phyloP scores from a whole-genome alignment of 1,140 invertebrate species.

The Anoplolepis gracilipes region DNA sequence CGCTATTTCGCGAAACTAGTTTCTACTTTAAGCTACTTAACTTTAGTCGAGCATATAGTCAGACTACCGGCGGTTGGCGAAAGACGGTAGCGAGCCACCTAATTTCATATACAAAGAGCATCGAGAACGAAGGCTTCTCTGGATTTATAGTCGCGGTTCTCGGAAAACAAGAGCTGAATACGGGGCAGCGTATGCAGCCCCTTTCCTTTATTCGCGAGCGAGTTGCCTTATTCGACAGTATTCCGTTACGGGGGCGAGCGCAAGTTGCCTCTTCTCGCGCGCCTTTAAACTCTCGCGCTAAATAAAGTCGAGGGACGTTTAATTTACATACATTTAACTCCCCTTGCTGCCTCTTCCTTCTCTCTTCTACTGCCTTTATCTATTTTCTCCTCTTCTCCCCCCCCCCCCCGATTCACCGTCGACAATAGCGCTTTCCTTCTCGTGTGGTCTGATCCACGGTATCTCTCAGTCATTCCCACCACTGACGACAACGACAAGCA shows the following conservation, averaged over 20 bases:
- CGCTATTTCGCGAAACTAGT: neutral
- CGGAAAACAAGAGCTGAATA: conserved; percentile 6
- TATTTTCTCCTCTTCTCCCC: no score
- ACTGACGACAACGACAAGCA: conserved; percentile 60
- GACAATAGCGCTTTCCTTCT: conserved; percentile 30
- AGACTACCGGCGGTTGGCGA: neutral
- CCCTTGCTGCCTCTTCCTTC: neutral
- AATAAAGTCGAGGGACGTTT: conserved; percentile 78
- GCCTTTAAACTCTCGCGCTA: conserved; percentile 75
- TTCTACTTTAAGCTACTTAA: conserved; percentile 15
- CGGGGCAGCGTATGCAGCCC: neutral
- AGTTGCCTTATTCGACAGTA: conserved; percentile 65
- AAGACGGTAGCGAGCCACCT: conserved; percentile 6
- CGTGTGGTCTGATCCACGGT: conserved; percentile 56
- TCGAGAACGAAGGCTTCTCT: conserved; percentile 19
- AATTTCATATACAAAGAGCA: conserved; percentile 56
- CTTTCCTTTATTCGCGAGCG: conserved; percentile 31
- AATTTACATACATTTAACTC: conserved; percentile 77
- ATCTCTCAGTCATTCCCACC: conserved; percentile 58
- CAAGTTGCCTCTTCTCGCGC: conserved; percentile 64
- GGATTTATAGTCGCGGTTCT: conserved; percentile 22
- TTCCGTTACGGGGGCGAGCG: conserved; percentile 21
- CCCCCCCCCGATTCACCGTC: conserved; percentile 2
- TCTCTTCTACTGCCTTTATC: neutral
- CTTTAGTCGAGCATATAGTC: neutral